Evolutionary conservation across 1,140 invertebrate genomes (phyloP).

Genomic region (Drosophila pectinifera): DNA sequence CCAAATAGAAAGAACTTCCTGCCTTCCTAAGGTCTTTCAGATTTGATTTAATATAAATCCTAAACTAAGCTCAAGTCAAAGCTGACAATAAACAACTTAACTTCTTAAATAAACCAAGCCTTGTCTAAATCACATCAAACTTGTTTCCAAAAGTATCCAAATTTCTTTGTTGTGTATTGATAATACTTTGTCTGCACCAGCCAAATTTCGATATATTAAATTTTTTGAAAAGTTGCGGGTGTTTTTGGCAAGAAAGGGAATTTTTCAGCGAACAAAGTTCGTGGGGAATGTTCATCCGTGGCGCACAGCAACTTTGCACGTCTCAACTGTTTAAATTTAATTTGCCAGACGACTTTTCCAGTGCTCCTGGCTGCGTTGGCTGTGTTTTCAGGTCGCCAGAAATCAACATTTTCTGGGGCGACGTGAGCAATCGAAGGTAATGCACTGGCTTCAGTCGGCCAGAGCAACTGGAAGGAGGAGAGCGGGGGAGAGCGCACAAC

Average conservation of each 20-base stretch:
- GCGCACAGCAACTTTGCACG: conserved; percentile 59
- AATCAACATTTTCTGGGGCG: conserved; percentile 72
- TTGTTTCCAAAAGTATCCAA: neutral
- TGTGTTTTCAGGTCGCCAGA: conserved; percentile 74
- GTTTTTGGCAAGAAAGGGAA: conserved; percentile 5
- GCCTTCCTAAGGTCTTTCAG: too few species aligned
- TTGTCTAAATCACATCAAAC: neutral
- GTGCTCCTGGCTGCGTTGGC: conserved; percentile 11
- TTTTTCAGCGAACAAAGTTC: conserved; percentile 51
- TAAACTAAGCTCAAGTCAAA: too few species aligned
- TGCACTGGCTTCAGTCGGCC: conserved; percentile 43
- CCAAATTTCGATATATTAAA: conserved; percentile 12
- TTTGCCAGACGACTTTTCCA: conserved; percentile 56
- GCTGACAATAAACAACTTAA: too few species aligned
- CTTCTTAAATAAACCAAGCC: too few species aligned
- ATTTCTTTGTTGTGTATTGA: neutral
- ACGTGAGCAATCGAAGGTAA: conserved; percentile 78
- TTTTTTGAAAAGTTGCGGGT: conserved; percentile 14
- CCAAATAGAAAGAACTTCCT: neutral
- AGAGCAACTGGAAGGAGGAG: neutral
- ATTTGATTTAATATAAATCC: too few species aligned
- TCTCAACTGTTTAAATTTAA: conserved; percentile 80
- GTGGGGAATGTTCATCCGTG: conserved; percentile 49
- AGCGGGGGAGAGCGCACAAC: conserved; percentile 14
- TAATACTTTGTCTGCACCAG: neutral